A percentile compares a stretch with the other conserved stretches of the same genome.
Evolutionary conservation across 2,888 invertebrate species (phyloP).

Genomic region (Pardosa pseudoannulata): DNA sequence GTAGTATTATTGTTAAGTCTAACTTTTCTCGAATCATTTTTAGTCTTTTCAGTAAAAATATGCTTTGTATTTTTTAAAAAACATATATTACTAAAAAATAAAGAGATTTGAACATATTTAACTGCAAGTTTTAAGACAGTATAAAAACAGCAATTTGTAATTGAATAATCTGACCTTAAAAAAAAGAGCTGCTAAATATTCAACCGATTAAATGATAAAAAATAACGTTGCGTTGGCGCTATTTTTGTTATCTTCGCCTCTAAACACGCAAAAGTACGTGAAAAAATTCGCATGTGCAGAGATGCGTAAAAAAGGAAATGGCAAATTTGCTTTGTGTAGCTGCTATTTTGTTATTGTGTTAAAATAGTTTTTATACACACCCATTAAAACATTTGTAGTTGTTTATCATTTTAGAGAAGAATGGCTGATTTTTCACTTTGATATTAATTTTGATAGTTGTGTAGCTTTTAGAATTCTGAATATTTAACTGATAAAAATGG

Average conservation of each 20-base stretch:
- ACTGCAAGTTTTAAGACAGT: neutral
- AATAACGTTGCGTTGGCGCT: neutral
- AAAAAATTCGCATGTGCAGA: conserved; percentile 51
- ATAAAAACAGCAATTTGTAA: neutral
- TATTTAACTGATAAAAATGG: too few relatives aligned
- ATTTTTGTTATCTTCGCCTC: conserved; percentile 9
- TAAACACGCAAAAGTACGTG: conserved; percentile 50
- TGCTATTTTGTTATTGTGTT: neutral
- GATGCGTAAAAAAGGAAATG: conserved; percentile 39
- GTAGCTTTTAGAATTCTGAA: too few relatives aligned
- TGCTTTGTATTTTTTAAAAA: too few relatives aligned
- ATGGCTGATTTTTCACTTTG: neutral
- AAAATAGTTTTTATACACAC: neutral
- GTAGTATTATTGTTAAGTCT: too few relatives aligned
- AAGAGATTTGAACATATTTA: too few relatives aligned
- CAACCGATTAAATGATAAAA: neutral
- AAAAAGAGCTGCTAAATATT: conserved; percentile 15
- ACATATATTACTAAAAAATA: too few relatives aligned
- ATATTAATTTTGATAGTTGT: neutral
- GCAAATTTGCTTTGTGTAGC: conserved; percentile 2
- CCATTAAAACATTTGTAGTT: neutral
- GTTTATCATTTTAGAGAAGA: neutral
- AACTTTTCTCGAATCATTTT: too few relatives aligned
- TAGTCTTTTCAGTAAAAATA: too few relatives aligned
- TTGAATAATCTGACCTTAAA: neutral